These are phyloP conservation scores for Dorcus parallelipipedus DNA, from an alignment of 2,888 invertebrate species.

Conservation along the genomic window DNA sequence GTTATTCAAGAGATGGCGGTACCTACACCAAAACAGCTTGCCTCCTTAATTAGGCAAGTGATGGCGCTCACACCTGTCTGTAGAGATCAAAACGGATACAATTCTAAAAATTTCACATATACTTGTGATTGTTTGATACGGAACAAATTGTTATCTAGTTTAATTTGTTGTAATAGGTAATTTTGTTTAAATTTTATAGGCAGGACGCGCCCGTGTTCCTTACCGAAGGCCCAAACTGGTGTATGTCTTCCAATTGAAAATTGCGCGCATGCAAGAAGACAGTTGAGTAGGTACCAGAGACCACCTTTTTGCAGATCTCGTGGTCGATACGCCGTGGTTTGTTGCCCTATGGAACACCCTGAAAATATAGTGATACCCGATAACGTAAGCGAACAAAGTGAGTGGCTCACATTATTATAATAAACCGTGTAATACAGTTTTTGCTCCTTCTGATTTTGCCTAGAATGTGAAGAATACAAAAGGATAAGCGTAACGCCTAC, in stretches of 20 bases:
- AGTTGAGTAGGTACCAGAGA: background rate
- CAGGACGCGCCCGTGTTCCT: background rate
- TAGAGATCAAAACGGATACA: too few relatives aligned
- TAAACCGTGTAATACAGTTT: background rate
- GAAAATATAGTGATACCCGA: background rate
- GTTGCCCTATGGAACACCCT: background rate
- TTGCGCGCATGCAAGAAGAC: background rate
- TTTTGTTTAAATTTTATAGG: too few relatives aligned
- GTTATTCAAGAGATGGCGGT: too few relatives aligned
- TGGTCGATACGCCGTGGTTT: background rate
- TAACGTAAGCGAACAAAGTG: background rate
- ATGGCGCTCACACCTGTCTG: too few relatives aligned
- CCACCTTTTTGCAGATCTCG: background rate
- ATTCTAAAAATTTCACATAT: too few relatives aligned
- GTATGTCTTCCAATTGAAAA: background rate
- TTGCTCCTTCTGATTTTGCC: background rate
- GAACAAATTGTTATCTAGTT: too few relatives aligned
- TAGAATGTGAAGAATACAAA: background rate
- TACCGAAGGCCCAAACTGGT: background rate
- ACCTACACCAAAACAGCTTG: too few relatives aligned
- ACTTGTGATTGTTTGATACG: too few relatives aligned
- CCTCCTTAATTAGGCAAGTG: too few relatives aligned
- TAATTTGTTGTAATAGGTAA: too few relatives aligned
- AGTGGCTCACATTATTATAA: background rate
- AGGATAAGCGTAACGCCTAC: background rate